A percentile compares a stretch with the other conserved stretches of the same genome.
Evolutionary conservation across 2,113 vertebrate genomes (phyloP).

Genomic region (Plotosus lineatus): DNA sequence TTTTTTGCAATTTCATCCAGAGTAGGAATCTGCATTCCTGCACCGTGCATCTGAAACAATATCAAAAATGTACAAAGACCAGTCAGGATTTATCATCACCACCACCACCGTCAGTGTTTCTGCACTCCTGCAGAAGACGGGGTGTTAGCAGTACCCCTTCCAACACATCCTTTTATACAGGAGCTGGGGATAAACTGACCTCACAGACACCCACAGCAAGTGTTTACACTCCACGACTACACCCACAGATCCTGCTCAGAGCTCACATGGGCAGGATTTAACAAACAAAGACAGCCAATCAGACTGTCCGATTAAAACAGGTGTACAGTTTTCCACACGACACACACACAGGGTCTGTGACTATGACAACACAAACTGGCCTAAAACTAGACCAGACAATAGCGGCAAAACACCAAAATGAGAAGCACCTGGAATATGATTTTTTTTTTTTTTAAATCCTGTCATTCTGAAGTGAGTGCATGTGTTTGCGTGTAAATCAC

Average conservation of each 20-base stretch:
- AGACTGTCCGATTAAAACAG: neutral
- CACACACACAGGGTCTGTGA: neutral
- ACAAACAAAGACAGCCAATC: neutral
- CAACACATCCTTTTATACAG: no score
- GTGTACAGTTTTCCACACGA: neutral
- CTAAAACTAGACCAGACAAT: neutral
- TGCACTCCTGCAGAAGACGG: no score
- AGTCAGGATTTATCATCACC: neutral
- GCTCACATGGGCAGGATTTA: neutral
- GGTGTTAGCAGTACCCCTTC: no score
- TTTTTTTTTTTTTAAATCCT: no score
- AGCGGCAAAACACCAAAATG: neutral
- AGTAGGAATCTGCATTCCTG: conserved; percentile 94
- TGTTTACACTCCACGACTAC: neutral
- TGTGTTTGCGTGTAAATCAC: conserved; percentile 56
- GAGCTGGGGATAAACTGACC: neutral
- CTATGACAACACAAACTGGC: neutral
- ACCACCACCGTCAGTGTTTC: no score
- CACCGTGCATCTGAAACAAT: conserved; percentile 86
- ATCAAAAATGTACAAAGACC: neutral
- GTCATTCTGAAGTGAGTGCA: no score
- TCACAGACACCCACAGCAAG: neutral
- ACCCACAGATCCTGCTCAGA: neutral
- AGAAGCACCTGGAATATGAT: neutral
- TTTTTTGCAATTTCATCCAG: conserved; percentile 98